Base-by-base conservation (phyloP, 2,888 invertebrate species). In the Acanthosepion pharaonis region DNA sequence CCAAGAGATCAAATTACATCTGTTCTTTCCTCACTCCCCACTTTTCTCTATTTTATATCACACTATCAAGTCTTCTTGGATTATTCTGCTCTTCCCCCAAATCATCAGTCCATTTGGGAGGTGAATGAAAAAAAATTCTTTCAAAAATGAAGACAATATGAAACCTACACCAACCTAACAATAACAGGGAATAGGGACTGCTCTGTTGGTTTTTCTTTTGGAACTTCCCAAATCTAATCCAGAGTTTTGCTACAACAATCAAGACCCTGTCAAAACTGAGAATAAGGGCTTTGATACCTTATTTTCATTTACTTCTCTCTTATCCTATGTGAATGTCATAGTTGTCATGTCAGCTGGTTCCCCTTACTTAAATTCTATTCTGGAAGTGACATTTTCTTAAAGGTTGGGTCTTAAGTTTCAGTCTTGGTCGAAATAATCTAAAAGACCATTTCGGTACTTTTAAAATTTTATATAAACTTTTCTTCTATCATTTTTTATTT, bases 261-360 rank as follows among this genome's bases (percentile, higher is more conserved):
- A 78, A 78, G n/a, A 33, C 15, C 78, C 78, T 78, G 78, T n/a
- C 78, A 78, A 78, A n/a, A 78, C 15, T n/a, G 6, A 23, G 78
- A 78, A n/a, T n/a, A 3, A 0, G n/a, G 78, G 78, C 33, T 78
- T 78, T 78, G 78, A 78, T 78, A 33, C 78, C 78, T 78, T 78
- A 78, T 78, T 78, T 78, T 78, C 28, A 28, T 78, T 78, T 78
- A 33, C 78, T 78, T 78, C 78, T 64, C 8, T 78, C 78, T 78
- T 78, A 78, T 78, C 78, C 78, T n/a, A 78, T n/a, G 78, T 78
- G 78, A 33, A 78, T 78, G 78, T 78, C 78, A 78, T n/a, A n/a
- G 78, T 78, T 78, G 78, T 78, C 78, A 78, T 78, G 78, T 78
- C 78, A 78, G 78, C n/a, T 33, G 78, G 78, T 78, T n/a, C 78